phyloP scores from a whole-genome alignment of 2,113 vertebrate genomes.

The Azemiops feae region DNA sequence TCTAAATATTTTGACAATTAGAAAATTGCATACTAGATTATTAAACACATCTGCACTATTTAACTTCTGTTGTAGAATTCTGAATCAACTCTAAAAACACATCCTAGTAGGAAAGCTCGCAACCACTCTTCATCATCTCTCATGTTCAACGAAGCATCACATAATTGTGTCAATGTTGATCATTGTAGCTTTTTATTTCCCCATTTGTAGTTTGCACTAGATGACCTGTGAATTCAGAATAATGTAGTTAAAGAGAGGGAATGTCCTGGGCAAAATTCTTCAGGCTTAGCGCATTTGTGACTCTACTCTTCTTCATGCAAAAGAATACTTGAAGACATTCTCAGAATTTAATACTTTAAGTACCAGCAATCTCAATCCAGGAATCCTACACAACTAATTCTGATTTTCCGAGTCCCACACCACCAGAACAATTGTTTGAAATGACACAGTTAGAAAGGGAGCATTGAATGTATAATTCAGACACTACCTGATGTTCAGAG shows the following conservation, averaged over 20 bases:
- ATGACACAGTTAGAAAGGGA: background rate
- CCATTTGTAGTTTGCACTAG: background rate
- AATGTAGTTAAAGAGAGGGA: constrained; percentile 16
- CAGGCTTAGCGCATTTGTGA: background rate
- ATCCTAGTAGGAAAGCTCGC: background rate
- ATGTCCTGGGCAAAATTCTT: constrained; percentile 28
- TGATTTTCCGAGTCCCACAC: background rate
- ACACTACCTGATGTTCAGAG: background rate
- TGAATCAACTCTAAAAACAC: constrained; percentile 4
- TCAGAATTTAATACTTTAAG: background rate
- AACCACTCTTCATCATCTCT: constrained; percentile 21
- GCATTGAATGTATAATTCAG: background rate
- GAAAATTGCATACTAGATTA: background rate
- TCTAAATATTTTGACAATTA: constrained; percentile 5
- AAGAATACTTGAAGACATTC: background rate
- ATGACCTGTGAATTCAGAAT: background rate
- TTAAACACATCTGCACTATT: constrained; percentile 13
- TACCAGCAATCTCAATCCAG: background rate
- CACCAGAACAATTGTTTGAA: background rate
- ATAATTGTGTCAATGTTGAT: constrained; percentile 23
- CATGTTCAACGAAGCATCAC: background rate
- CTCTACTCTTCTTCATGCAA: background rate
- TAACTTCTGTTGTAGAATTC: constrained; percentile 33
- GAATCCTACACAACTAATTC: background rate
- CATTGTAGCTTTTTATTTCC: constrained; percentile 24